phyloP scores from a whole-genome alignment of 2,797 vertebrate genomes.

The Sebastes diploproa region DNA sequence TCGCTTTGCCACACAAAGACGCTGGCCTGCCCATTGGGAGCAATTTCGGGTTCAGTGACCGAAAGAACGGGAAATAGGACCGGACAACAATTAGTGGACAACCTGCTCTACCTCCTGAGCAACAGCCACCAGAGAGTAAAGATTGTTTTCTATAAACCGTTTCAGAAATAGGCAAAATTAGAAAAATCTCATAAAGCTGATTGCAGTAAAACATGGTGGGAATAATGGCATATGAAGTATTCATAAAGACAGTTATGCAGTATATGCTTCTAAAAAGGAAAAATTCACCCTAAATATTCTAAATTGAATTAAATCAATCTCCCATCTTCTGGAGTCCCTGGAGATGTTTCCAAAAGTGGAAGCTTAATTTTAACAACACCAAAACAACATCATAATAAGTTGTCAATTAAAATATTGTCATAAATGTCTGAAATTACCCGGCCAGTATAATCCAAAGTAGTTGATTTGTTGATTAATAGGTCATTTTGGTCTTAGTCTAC shows the following conservation, averaged over 20 bases:
- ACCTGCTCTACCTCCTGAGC: neutral
- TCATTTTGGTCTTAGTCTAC: too few relatives aligned
- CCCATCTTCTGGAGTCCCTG: too few relatives aligned
- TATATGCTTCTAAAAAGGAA: neutral
- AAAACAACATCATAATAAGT: neutral
- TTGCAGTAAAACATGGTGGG: neutral
- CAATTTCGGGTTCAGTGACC: neutral
- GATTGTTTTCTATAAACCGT: neutral
- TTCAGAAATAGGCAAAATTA: neutral
- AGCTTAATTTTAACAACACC: neutral
- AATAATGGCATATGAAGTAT: neutral
- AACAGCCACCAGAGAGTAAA: neutral
- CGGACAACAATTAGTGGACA: neutral
- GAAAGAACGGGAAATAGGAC: neutral
- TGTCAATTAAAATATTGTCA: neutral
- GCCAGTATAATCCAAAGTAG: neutral
- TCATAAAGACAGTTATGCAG: too few relatives aligned
- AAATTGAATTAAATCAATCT: neutral
- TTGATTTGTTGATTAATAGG: too few relatives aligned
- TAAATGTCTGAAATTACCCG: neutral
- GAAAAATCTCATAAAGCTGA: neutral
- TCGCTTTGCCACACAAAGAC: neutral
- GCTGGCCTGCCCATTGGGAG: neutral
- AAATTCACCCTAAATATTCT: neutral
- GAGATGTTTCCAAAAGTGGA: neutral